Conservation (phyloP, 2,888 invertebrate species). For the Druceiella hillmani region DNA sequence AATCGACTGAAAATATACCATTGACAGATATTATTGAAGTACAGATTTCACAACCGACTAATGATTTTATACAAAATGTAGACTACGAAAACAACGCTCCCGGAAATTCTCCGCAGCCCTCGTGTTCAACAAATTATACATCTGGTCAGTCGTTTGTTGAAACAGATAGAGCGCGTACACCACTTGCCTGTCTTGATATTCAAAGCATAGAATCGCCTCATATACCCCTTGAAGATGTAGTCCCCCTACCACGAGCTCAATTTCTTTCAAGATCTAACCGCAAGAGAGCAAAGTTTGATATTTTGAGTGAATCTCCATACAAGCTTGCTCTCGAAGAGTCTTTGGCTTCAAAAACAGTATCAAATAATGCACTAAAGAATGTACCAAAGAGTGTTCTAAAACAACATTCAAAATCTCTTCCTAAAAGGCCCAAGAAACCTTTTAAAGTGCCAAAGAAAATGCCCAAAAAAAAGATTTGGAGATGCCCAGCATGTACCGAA, state of each 20-base stretch:
- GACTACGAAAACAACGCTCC: not conserved
- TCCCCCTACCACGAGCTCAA: conserved; percentile 11
- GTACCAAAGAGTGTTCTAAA: conserved; percentile 5
- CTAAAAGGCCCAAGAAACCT: conserved; percentile 7
- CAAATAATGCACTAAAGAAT: conserved; percentile 1
- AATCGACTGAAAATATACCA: too few species aligned
- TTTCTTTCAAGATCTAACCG: conserved; percentile 11
- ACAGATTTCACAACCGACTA: too few species aligned
- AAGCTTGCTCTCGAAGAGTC: too few species aligned
- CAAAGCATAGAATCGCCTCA: conserved; percentile 10
- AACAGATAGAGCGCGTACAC: conserved; percentile 4
- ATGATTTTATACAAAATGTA: conserved; percentile 4
- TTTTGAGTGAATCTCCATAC: conserved; percentile 8
- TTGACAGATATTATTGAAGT: too few species aligned
- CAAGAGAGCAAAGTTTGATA: conserved; percentile 9
- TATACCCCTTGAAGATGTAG: conserved; percentile 10
- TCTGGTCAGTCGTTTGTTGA: not conserved
- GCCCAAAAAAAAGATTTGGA: conserved; percentile 9
- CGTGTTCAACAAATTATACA: not conserved
- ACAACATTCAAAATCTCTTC: conserved; percentile 1
- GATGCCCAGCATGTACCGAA: conserved; percentile 11
- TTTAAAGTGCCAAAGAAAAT: conserved; percentile 9
- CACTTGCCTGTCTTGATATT: conserved; percentile 8
- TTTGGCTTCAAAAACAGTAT: conserved; percentile 3
- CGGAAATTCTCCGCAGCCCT: conserved; percentile 1